Conservation (phyloP, 2,113 vertebrate species). For the Aptenodytes patagonicus region DNA sequence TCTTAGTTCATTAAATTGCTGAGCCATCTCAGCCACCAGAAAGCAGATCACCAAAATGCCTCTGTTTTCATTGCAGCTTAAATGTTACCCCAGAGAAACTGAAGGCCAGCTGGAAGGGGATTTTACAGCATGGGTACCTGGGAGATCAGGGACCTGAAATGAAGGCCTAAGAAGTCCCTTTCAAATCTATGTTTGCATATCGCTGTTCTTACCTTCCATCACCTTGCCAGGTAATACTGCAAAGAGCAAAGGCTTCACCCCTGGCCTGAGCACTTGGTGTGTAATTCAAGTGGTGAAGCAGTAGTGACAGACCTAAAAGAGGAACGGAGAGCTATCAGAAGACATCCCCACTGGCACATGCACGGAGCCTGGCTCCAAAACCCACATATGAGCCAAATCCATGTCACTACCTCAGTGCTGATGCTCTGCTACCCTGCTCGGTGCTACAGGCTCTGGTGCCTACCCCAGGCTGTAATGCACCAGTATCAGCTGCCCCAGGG, state of each 20-base stretch:
- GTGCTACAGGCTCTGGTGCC: neutral
- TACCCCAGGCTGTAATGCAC: neutral
- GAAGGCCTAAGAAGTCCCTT: neutral
- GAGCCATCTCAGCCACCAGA: neutral
- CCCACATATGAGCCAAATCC: neutral
- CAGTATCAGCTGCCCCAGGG: neutral
- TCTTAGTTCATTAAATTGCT: neutral
- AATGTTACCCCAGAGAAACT: neutral
- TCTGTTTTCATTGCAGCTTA: neutral
- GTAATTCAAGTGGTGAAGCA: neutral
- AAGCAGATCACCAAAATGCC: neutral
- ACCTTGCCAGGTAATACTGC: neutral
- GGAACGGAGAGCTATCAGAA: neutral
- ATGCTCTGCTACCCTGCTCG: neutral
- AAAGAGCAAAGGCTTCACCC: neutral
- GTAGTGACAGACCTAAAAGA: fast-evolving
- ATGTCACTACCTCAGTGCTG: fast-evolving
- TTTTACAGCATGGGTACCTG: neutral
- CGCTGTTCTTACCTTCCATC: neutral
- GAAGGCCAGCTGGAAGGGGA: neutral
- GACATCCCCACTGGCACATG: too few species aligned
- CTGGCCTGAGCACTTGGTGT: neutral
- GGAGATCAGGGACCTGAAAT: neutral
- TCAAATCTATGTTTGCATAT: neutral
- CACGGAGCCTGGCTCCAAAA: neutral